Base-by-base conservation (phyloP, 2,888 invertebrate genomes). In the Melikaiella ostensackeni region DNA sequence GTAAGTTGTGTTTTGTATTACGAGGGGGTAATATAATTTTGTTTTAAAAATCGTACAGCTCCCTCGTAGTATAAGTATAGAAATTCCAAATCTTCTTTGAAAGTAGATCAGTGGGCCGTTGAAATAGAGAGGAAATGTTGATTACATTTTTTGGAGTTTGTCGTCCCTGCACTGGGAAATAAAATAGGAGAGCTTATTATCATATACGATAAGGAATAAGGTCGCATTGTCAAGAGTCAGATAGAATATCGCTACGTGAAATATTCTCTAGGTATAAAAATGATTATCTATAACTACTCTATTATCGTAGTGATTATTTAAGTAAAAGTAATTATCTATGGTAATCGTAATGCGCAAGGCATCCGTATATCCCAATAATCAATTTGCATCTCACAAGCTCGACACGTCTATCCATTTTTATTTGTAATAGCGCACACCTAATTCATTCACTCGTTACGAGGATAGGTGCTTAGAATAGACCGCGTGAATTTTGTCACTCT, bases 101-200 rank as follows among this genome's bases (percentile, higher is more conserved):
- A 50, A 70, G 24, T 30, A 66, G n/a, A n/a, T 2, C 2, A 57
- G 24, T 57, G 24, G 57, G 27, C 19, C n/a, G 27, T 50, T 46
- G 30, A 30, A 46, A 30, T 70, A n/a, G 11, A 50, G 30, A 33
- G 50, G n/a, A 9, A 70, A 70, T 70, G 19, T 70, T 70, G 66
- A 70, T 70, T 46, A 66, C 66, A 66, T n/a, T 9, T 50, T 42
- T 33, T 70, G 16, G n/a, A 70, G n/a, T 70, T 30, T 30, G 30
- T 70, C 46, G n/a, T 70, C 30, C 46, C 50, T 27, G 9, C 2
- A 24, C 1, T 46, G 16, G 70, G 70, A 27, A 70, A 30, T 27
- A 30, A 50, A 66, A 50, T 42, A 50, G 50, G 46, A 70, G 70
- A 70, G 70, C 70, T 70, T 70, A 70, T 70, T 70, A 70, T 70